Conservation (phyloP, 2,888 invertebrate genomes). For the Oligia fasciuncula region DNA sequence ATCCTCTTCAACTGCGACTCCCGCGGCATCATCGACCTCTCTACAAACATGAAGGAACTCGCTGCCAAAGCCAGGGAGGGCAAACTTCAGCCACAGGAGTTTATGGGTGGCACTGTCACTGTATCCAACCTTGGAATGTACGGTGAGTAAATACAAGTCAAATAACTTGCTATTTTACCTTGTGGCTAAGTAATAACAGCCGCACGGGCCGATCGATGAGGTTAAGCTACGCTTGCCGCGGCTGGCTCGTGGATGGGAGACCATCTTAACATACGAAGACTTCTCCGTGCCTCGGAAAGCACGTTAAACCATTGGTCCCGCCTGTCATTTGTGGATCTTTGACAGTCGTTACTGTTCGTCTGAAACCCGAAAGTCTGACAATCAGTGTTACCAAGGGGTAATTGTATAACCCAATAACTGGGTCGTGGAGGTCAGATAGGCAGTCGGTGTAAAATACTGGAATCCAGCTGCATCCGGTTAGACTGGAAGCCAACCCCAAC, state of each 20-base stretch:
- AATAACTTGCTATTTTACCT: neutral
- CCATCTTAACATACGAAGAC: neutral
- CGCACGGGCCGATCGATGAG: neutral
- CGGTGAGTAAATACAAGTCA: slow-evolving; percentile 82
- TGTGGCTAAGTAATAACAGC: neutral
- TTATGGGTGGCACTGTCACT: slow-evolving; percentile 98
- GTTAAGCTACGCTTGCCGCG: neutral
- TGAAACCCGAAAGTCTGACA: neutral
- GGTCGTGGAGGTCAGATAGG: neutral
- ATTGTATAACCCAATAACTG: neutral
- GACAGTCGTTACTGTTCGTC: neutral
- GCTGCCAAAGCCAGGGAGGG: slow-evolving; percentile 97
- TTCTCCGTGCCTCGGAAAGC: neutral
- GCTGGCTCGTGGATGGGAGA: neutral
- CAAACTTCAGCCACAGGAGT: slow-evolving; percentile 97
- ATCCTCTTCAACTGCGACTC: slow-evolving; percentile 97
- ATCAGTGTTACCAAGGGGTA: neutral
- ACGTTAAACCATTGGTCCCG: neutral
- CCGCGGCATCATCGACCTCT: slow-evolving; percentile 96
- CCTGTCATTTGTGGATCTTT: neutral
- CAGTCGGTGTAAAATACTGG: neutral
- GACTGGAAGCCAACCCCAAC: neutral
- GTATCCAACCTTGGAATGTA: slow-evolving; percentile 99
- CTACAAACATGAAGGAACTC: slow-evolving; percentile 93
- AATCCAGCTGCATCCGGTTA: neutral